Percentiles rank a stretch among this genome's conserved stretches.
Conservation (phyloP, 2,888 invertebrate species). For the Chrysolina americana region DNA sequence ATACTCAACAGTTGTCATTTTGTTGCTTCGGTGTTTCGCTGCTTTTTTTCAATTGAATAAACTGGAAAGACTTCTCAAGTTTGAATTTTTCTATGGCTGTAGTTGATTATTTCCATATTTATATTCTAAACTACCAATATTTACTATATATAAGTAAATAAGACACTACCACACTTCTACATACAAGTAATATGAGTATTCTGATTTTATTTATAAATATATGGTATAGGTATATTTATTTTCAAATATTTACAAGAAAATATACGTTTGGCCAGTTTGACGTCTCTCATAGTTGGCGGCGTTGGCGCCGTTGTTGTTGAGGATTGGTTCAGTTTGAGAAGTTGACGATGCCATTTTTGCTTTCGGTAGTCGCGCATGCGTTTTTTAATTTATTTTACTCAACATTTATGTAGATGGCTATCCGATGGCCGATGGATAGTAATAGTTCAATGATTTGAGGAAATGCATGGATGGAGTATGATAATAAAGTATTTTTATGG, state of each 20-base stretch:
- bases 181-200: slow-evolving; percentile 40
- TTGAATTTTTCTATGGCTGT: slow-evolving; percentile 37
- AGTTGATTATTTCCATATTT: slow-evolving; percentile 36
- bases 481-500: too few relatives aligned
- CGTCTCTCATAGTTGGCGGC: slow-evolving; percentile 35
- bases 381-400: too few relatives aligned
- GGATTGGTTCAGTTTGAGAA: too few relatives aligned
- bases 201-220: slow-evolving; percentile 30
- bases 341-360: slow-evolving; percentile 40
- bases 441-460: too few relatives aligned
- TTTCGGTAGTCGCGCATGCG: slow-evolving; percentile 15
- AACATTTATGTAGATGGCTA: not conserved
- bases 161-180: slow-evolving; percentile 37
- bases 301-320: slow-evolving; percentile 50
- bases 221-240: too few relatives aligned
- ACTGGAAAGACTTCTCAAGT: slow-evolving; percentile 1
- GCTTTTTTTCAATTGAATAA: slow-evolving; percentile 9
- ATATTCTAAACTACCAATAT: slow-evolving; percentile 33
- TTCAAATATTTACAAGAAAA: slow-evolving; percentile 41
- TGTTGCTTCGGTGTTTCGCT: slow-evolving; percentile 12
- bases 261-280: slow-evolving; percentile 43
- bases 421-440: too few relatives aligned
- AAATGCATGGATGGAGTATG: too few relatives aligned
- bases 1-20: slow-evolving; percentile 79
- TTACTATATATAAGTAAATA: slow-evolving; percentile 32